Conservation (phyloP, 2,113 vertebrate genomes). For the Ictidomys tridecemlineatus region DNA sequence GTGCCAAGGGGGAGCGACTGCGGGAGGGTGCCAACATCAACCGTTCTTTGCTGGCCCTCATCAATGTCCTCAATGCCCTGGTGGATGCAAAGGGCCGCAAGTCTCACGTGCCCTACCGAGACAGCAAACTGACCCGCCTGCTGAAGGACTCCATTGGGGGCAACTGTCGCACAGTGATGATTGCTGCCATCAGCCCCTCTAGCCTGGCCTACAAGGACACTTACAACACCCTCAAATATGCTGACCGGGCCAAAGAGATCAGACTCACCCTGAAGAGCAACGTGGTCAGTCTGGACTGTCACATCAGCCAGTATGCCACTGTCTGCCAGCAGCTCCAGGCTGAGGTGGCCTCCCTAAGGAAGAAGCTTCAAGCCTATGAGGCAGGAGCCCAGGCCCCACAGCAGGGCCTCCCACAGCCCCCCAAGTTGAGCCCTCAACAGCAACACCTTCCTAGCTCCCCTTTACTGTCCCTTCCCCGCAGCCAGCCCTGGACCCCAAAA, state of each 20-base stretch:
- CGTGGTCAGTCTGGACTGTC: constrained; percentile 78
- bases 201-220: constrained; percentile 85
- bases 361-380: constrained; percentile 82
- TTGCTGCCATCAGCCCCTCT: constrained; percentile 85
- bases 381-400: rapidly evolving
- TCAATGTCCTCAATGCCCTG: constrained; percentile 83
- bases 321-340: constrained; percentile 87
- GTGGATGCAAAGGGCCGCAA: constrained; percentile 86
- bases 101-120: constrained; percentile 85
- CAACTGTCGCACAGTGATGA: constrained; percentile 87
- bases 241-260: constrained; percentile 87
- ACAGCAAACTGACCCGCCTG: constrained; percentile 89
- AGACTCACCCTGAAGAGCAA: constrained; percentile 85
- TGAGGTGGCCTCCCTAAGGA: constrained; percentile 85
- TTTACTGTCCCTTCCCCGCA: not conserved
- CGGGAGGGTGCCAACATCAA: constrained; percentile 88
- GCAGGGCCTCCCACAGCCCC: not conserved
- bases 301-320: constrained; percentile 71
- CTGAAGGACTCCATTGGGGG: constrained; percentile 88
- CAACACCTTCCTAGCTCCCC: not conserved
- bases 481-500: constrained; percentile 12
- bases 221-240: constrained; percentile 88
- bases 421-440: not conserved
- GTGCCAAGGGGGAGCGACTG: constrained; percentile 81
- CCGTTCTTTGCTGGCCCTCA: constrained; percentile 87